phyloP scores from a whole-genome alignment of 2,888 invertebrate species.

The Gymnocheta viridis region DNA sequence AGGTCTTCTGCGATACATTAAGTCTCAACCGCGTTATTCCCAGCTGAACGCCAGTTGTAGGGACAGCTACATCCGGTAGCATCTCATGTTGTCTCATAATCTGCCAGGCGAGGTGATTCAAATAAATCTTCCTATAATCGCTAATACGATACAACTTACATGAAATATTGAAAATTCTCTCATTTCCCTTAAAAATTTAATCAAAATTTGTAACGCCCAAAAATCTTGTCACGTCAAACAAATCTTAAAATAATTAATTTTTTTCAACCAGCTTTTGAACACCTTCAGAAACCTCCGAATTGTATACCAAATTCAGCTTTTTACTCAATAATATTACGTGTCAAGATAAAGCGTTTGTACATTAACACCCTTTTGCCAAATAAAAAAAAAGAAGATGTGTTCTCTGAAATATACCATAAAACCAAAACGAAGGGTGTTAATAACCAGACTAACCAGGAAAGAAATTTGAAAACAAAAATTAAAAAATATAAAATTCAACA shows the following conservation, averaged over 20 bases:
- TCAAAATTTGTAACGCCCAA: slow-evolving; percentile 26
- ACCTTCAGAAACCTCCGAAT: slow-evolving; percentile 33
- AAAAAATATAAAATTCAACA: slow-evolving; percentile 58
- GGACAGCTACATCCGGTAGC: no score
- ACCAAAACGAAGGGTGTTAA: slow-evolving; percentile 38
- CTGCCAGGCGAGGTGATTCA: no score
- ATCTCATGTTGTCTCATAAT: no score
- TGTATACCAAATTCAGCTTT: slow-evolving; percentile 11
- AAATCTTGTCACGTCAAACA: slow-evolving; percentile 39
- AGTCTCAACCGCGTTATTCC: no score
- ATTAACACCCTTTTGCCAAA: slow-evolving; percentile 66
- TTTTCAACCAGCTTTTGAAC: slow-evolving; percentile 50
- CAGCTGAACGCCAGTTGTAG: no score
- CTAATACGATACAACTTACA: not conserved
- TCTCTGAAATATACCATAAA: slow-evolving; percentile 4
- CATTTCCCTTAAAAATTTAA: slow-evolving; percentile 15
- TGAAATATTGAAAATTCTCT: not conserved
- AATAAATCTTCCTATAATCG: not conserved
- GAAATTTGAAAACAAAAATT: not conserved
- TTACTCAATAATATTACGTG: slow-evolving; percentile 57
- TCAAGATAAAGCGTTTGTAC: slow-evolving; percentile 68
- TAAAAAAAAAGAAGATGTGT: slow-evolving; percentile 16
- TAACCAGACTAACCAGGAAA: slow-evolving; percentile 37
- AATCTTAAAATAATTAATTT: slow-evolving; percentile 53
- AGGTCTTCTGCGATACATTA: no score